Evolutionary conservation across 1,140 invertebrate genomes (phyloP), one percentile per base, ranked within the genome.

Genomic region (Cheumatopsyche charites): DNA sequence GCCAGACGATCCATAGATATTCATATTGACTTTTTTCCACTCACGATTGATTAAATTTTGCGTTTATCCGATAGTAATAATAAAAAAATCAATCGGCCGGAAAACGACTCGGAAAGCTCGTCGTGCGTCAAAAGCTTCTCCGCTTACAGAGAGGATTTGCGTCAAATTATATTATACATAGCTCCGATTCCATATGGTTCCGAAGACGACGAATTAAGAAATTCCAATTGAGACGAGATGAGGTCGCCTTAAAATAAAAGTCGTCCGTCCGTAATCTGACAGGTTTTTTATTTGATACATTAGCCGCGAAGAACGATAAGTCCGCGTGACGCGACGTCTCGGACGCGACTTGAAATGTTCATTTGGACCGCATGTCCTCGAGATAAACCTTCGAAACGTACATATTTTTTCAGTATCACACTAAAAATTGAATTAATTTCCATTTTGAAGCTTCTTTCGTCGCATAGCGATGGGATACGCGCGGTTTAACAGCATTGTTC

Each of bases 151-250:
- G 42, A 68, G 63, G 67, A 70, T 75, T 67, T 75, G 63, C 55
- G 73, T 75, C 73, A 75, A 55, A 45, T 42, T 58, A 58, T 52
- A 52, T 36, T 52, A 52, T 52, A 17, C 19, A 1, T 58, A 15
- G 65, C 62, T 69, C 62, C 67, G 25, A 67, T 73, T 52, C 74
- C 74, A 75, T 75, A 75, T 66, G 67, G 68, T 75, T 73, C 74
- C 17, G 29, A 15, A 41, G 62, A 49, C 12, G 66, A 67, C 62
- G 67, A 68, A 75, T 68, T 68, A 68, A 68, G 66, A 62, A 70
- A 70, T 62, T 62, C 68, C 55, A 43, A 66, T 43, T 42, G 62
- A 66, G 21, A 58, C 55, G 55, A 58, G 49, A 70, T 49, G 66
- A 42, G 47, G 26, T 47, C 26, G 61, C 62, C 25, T 74, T 74